Percentiles rank a stretch among this genome's conserved stretches.
Evolutionary conservation across 2,113 vertebrate genomes (phyloP).

Genomic region (Centropus unirufus): DNA sequence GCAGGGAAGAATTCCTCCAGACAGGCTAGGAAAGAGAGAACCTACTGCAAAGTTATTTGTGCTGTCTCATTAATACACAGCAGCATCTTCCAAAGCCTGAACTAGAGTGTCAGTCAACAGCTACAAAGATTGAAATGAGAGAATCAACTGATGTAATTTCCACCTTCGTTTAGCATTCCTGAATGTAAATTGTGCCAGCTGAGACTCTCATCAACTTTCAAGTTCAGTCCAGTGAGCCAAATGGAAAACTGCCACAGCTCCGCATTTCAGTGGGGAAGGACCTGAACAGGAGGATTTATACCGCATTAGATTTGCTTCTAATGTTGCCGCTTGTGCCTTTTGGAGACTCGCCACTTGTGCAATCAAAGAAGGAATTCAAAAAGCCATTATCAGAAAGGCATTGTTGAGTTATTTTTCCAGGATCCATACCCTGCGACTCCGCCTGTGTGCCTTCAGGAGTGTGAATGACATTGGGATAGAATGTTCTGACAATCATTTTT

Average conservation of each 20-base stretch:
- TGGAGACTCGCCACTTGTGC: background rate
- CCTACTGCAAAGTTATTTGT: background rate
- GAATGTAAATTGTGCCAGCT: background rate
- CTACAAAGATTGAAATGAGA: background rate
- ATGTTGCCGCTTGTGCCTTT: background rate
- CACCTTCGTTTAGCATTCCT: background rate
- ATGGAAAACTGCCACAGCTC: background rate
- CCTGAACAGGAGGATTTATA: background rate
- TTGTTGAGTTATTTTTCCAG: background rate
- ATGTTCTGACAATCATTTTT: background rate
- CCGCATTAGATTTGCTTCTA: background rate
- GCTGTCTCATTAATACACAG: background rate
- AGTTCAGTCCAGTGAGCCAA: background rate
- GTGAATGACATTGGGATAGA: background rate
- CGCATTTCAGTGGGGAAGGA: background rate
- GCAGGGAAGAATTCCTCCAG: background rate
- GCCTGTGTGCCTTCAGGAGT: background rate
- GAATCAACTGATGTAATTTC: background rate
- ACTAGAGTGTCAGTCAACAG: background rate
- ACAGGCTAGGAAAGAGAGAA: background rate
- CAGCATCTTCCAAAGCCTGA: background rate
- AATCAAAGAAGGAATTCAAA: background rate
- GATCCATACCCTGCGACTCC: background rate
- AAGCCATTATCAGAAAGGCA: background rate
- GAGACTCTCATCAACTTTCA: background rate